Base-by-base conservation (phyloP, 2,113 vertebrate species). In the Tapirus terrestris region DNA sequence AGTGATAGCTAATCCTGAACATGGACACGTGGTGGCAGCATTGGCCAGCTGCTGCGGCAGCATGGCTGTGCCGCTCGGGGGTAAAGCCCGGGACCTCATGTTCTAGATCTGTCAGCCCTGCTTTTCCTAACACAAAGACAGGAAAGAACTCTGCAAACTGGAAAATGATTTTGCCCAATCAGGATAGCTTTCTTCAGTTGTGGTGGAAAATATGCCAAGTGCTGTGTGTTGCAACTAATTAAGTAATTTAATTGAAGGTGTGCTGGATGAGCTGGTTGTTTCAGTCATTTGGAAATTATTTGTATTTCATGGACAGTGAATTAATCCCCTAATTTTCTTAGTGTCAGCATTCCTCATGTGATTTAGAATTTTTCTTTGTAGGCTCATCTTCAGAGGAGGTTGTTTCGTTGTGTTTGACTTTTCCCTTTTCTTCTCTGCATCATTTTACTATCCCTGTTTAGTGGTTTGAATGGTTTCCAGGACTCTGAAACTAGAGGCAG, bases 1-100 rank as follows among this genome's bases (percentile, higher is more conserved):
- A 27, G 72, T 18, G 88, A n/a, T 60, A 23, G 97, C 67, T 27
- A 9, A 23, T 14, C 56, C 81, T 10, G 31, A 29, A 8, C 9
- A 0, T 5, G 33, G 72, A n/a, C 96, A 97, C 91, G 48, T 29
- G 93, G 94, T 87, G 96, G 96, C 96, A 91, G 96, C 73, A 86
- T 48, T 23, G 43, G 43, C 85, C 91, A 68, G 68, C 92, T 31
- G 70, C 51, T 83, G 82, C 65, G 0, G n/a, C 12, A 0, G 11
- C 2, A 0, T 1, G 8, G 17, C 31, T 13, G 48, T 18, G 33
- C 84, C 7, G 88, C 48, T 61, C 12, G 92, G 51, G 58, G 58
- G 51, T 11, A 53, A 79, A 84, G 31, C 6, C 3, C 0, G 18
- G 84, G 51, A 43, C 73, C 80, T 36, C 51, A 18, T 33, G 17